Base-by-base conservation (phyloP, 2,888 invertebrate genomes). In the Nomada flava region DNA sequence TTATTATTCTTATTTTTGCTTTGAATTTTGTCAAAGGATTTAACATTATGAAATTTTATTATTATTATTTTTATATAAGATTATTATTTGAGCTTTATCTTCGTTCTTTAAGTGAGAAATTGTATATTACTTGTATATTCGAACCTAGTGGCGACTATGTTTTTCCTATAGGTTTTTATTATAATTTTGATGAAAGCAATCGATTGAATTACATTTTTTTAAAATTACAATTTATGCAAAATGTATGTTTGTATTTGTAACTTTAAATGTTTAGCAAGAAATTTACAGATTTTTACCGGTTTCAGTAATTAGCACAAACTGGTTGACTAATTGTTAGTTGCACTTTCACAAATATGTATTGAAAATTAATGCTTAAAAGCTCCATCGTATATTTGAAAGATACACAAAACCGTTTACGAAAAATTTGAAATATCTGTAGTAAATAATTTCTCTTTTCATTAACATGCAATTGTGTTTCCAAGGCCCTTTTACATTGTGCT, bases 281-380 rank as follows among this genome's bases (percentile, higher is more conserved):
- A 60, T n/a, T 29, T 59, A 29, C 55, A 29, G 57, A 47, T 64
- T 69, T 64, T 52, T 29, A 79, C 67, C 47, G 72, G 53, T 52
- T 83, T 73, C 23, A 53, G 42, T 77, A 65, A 84, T 80, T 77
- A 74, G 59, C 69, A 81, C 73, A 78, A 84, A 78, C 67, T 76
- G 70, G 78, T 85, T 84, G 59, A 72, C 70, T 78, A 62, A 81
- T 78, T 29, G 62, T 26, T 84, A 78, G 73, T 78, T 81, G 77
- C 76, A 70, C 78, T 64, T 84, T 76, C 64, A 75, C 50, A 67
- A 73, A 76, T 70, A 65, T 74, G 60, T 77, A 70, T 77, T 55
- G 57, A 47, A 70, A 73, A 82, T 76, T 73, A 65, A 76, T 57
- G 44, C 57, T 62, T 76, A 57, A 82, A 55, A 73, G 47, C 57